Conservation (phyloP, 2,797 vertebrate genomes). For the Gymnothorax reevesii region DNA sequence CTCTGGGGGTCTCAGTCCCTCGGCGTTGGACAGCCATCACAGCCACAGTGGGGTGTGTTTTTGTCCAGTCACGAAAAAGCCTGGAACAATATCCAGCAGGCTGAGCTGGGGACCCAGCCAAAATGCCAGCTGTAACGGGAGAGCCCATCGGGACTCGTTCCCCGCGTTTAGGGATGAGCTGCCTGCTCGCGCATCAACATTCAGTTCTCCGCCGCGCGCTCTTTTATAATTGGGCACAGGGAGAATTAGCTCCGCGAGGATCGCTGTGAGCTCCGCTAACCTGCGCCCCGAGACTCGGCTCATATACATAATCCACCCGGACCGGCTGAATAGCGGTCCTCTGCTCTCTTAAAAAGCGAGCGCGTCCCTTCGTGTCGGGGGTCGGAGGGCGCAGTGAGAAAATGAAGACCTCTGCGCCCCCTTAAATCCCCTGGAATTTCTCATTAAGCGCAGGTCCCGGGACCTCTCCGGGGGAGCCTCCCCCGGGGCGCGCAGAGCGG, state of each 20-base stretch:
- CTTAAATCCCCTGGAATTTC: constrained; percentile 82
- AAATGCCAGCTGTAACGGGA: constrained; percentile 35
- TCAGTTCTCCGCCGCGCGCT: constrained; percentile 53
- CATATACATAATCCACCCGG: constrained; percentile 73
- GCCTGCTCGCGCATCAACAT: constrained; percentile 57
- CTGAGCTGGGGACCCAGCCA: constrained; percentile 38
- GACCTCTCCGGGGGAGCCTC: constrained; percentile 62
- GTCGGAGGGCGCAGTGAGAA: constrained; percentile 76
- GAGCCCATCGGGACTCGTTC: constrained; percentile 39
- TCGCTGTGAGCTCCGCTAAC: constrained; percentile 33
- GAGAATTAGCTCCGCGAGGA: constrained; percentile 55
- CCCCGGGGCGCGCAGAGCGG: constrained; percentile 66
- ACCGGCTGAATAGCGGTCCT: constrained; percentile 37
- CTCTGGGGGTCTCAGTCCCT: constrained; percentile 48
- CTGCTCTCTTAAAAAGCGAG: constrained; percentile 60
- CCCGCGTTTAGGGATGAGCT: constrained; percentile 39
- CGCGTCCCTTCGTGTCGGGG: constrained; percentile 61
- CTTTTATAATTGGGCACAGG: constrained; percentile 59
- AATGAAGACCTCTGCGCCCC: constrained; percentile 81
- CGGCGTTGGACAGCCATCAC: constrained; percentile 58
- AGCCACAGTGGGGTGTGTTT: constrained; percentile 50
- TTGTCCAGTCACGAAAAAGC: constrained; percentile 32
- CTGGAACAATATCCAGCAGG: constrained; percentile 53
- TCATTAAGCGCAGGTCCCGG: constrained; percentile 74
- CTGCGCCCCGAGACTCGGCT: constrained; percentile 47